These are phyloP conservation scores for Diplosoma virens DNA, from an alignment of 23 tunicate species.

Conservation along the genomic window DNA sequence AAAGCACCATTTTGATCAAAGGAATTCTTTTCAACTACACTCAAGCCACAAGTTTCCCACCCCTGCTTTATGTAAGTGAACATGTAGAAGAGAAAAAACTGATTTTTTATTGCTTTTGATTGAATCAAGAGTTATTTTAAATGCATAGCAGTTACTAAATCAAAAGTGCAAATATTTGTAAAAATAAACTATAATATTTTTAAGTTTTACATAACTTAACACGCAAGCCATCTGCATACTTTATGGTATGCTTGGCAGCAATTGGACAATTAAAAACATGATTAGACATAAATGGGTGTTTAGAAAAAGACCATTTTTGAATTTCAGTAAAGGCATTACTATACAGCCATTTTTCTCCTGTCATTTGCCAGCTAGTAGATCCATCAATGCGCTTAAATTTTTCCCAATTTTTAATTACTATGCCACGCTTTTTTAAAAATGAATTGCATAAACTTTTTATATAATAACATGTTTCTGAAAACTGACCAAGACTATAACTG, in stretches of 20 bases:
- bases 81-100: too few species aligned
- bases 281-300: conserved; percentile 12
- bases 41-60: too few species aligned
- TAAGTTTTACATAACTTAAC: conserved; percentile 8
- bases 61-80: too few species aligned
- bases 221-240: neutral
- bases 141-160: too few species aligned
- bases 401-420: conserved; percentile 59
- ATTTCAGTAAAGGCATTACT: conserved; percentile 26
- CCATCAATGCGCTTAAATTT: conserved; percentile 47
- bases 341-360: conserved; percentile 17
- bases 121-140: too few species aligned
- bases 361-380: conserved; percentile 30
- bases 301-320: conserved; percentile 8
- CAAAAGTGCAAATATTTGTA: too few species aligned
- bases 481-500: conserved; percentile 60
- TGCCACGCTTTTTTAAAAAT: conserved; percentile 41
- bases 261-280: conserved; percentile 9
- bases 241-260: neutral
- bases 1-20: too few species aligned
- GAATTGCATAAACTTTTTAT: conserved; percentile 36
- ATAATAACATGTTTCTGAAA: conserved; percentile 48
- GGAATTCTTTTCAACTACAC: too few species aligned
- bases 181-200: too few species aligned
- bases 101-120: too few species aligned